Base-by-base conservation (phyloP, 2,888 invertebrate species). In the Idaea biselata region DNA sequence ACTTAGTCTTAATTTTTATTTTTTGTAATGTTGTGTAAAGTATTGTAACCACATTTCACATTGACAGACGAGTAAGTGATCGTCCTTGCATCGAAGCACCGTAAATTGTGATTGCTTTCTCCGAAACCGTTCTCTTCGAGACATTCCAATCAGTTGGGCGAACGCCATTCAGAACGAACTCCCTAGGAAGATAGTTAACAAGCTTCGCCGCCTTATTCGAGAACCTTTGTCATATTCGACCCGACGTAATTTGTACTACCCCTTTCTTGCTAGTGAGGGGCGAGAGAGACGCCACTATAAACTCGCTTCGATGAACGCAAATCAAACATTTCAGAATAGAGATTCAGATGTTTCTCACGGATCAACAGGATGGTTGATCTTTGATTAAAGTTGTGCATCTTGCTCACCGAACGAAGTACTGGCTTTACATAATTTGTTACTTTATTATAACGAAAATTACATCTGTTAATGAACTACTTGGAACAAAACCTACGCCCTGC, bases 71-170 rank as follows among this genome's bases (percentile, higher is more conserved):
- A 71, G 65, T 68, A 67, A 68, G 67, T 63, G 63, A 74, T 72
- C 71, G 66, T 73, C 67, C 71, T 75, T 75, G 70, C 71, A 71
- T 65, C 62, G 70, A 68, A 73, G 71, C 74, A 75, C 79, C 70
- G 79, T 83, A 82, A 82, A 85, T 79, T 81, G 79, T 83, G 83
- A 87, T 84, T 84, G 81, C 81, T 86, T 83, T 77, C 81, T 79
- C 77, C 70, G 74, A 80, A 80, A 76, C 79, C 71, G 79, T 79
- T 83, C 80, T 81, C 78, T 82, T 75, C 68, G 73, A 76, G 80
- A 77, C 76, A 78, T 82, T 81, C 82, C 81, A 86, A 83, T 82
- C 83, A 83, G 80, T 68, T 70, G 73, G 68, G 73, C 71, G 73
- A 78, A 75, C 74, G 75, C 74, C 74, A 78, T 73, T 61, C 68